Evolutionary conservation across 1,140 invertebrate genomes (phyloP), one percentile per base, ranked within the genome.

Genomic region (Trichomalopsis sarcophagae): DNA sequence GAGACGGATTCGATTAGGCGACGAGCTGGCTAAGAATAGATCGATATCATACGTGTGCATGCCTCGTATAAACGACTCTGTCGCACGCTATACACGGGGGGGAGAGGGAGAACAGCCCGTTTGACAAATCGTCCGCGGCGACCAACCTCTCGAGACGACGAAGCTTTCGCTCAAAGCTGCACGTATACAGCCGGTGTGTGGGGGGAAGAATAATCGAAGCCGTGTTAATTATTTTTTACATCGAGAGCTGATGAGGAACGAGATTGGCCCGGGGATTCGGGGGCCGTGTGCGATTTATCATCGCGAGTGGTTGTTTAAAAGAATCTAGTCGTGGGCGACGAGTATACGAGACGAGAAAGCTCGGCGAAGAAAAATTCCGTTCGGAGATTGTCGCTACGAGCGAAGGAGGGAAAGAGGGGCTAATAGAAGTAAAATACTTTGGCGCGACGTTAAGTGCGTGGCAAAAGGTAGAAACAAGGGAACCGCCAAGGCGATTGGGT

Each of bases 401-500:
- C 11, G 10, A 4, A 36, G 33, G 5, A 10, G 36, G 3, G 36
- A 36, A 17, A 21, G 21, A 66, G n/a, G 81, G 62, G 36, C 50
- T 81, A 85, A 85, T 85, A 85, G 84, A 85, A 85, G 79, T 85
- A 85, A 85, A 85, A 85, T 21, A 81, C 79, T 84, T 75, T 30
- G 33, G 30, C 44, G 6, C 21, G 66, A 4, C 77, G 68, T 27
- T 81, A 86, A 86, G 87, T 69, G 71, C 30, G 77, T 85, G 66
- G 82, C 84, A 84, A 79, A 33, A 79, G 69, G 73, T 88, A 84
- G 85, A 88, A 89, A 88, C 83, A 85, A 87, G 86, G 88, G 86
- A 88, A 62, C 55, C 79, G 47, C 27, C 33, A 85, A 79, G 88
- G 87, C 89, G 89, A 91, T 90, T 89, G 89, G 88, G 85, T 90